Evolutionary conservation across 2,888 invertebrate species (phyloP).

Genomic region (Cryptocephalus moraei): DNA sequence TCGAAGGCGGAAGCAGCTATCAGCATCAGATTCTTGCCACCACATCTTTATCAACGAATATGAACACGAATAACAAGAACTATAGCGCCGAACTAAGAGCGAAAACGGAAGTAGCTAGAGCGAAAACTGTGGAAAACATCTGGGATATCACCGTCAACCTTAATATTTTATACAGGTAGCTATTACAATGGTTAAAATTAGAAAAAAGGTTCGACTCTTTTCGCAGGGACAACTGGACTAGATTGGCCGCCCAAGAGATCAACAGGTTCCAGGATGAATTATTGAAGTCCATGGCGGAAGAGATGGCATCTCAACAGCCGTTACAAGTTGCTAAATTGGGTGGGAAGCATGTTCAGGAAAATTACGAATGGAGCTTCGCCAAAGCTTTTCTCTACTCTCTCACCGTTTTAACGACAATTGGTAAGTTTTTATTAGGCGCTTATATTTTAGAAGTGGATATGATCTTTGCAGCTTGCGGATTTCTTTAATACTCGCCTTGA

Average conservation of each 20-base stretch:
- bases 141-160: conserved; percentile 84
- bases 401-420: conserved; percentile 86
- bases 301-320: conserved; percentile 45
- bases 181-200: not conserved
- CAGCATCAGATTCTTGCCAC: conserved; percentile 50
- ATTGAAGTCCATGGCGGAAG: conserved; percentile 67
- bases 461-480: too few relatives aligned
- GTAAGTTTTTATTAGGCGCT: conserved; percentile 44
- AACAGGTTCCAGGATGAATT: conserved; percentile 67
- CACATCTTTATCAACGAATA: conserved; percentile 32
- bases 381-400: conserved; percentile 89
- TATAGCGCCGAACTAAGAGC: conserved; percentile 36
- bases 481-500: too few relatives aligned
- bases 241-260: conserved; percentile 67
- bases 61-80: conserved; percentile 30
- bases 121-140: conserved; percentile 73
- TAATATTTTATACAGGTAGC: conserved; percentile 68
- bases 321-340: conserved; percentile 32
- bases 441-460: not conserved
- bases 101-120: conserved; percentile 48
- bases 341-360: conserved; percentile 35
- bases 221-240: conserved; percentile 70
- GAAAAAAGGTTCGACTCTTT: not conserved
- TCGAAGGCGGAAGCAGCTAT: conserved; percentile 59
- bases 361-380: conserved; percentile 80